Conservation (phyloP, 2,797 vertebrate genomes). For the Pangasius mekongensis region DNA sequence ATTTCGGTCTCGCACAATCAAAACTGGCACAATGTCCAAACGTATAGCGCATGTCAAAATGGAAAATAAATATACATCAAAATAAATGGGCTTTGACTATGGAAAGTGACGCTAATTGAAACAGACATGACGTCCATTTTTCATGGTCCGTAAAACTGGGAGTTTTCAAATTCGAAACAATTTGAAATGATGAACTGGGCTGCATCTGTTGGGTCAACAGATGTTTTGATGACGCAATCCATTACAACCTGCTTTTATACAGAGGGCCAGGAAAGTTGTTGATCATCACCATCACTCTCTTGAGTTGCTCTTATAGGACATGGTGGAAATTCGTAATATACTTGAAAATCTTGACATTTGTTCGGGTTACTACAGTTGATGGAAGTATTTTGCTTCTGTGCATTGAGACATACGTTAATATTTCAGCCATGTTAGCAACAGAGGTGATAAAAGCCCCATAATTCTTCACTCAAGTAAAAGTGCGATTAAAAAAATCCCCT, state of each 20-base stretch:
- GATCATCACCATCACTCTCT: conserved; percentile 21
- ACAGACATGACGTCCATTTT: conserved; percentile 29
- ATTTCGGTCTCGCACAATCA: neutral
- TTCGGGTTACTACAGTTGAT: neutral
- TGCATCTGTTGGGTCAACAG: conserved; percentile 55
- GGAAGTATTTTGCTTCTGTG: neutral
- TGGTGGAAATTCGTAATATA: conserved; percentile 2
- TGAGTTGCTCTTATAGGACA: neutral
- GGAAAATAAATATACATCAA: neutral
- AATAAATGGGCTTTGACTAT: conserved; percentile 22
- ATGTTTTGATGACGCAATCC: conserved; percentile 61
- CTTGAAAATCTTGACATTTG: conserved; percentile 12
- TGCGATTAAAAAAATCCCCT: neutral
- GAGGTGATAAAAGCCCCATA: neutral
- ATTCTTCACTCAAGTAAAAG: neutral
- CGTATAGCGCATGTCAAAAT: neutral
- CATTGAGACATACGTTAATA: neutral
- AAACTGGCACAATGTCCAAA: neutral
- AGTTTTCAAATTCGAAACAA: conserved; percentile 50
- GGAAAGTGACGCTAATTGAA: conserved; percentile 41
- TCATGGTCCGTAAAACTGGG: conserved; percentile 56
- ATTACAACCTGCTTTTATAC: conserved; percentile 48
- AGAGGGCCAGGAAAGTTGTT: conserved; percentile 47
- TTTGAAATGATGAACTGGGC: conserved; percentile 51
- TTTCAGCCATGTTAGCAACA: neutral